Evolutionary conservation across 2,113 vertebrate genomes (phyloP), one percentile per base, ranked within the genome.

Genomic region (Oryzias woworae): DNA sequence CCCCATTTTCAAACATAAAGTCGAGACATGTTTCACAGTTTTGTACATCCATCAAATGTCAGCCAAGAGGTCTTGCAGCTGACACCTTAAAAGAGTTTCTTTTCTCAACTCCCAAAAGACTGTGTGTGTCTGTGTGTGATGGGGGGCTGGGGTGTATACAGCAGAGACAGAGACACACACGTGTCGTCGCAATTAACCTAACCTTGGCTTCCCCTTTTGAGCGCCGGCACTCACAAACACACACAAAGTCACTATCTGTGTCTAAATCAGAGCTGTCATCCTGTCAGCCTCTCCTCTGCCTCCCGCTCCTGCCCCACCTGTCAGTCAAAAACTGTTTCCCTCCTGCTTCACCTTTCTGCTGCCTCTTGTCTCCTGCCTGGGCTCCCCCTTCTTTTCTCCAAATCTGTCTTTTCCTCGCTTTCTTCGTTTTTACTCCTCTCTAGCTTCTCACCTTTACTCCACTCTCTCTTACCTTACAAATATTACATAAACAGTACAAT

Each of bases 261-360:
- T 85, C 86, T 86, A 86, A 90, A 88, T 90, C 88, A 79, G 81
- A 81, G 78, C 85, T 90, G 88, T 86, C 88, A 84, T 80, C 75
- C 83, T 86, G 85, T 90, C 88, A 90, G 42, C 53, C 15, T 77
- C 78, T 71, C 77, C 77, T 73, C 80, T 68, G 50, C 57, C 70
- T 75, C 72, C 73, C 65, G 54, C 79, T 71, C 70, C 69, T 69
- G 64, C 73, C 54, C 72, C 59, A 42, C 80, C 83, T 85, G 86
- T 88, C 88, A 88, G 66, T 90, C 81, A 88, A 71, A 86, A 73
- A 67, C 71, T 73, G 69, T 80, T 85, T 87, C 81, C 73, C 62
- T 87, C 75, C 71, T 66, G 58, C 64, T 79, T 77, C 69, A 63
- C 71, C 71, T 68, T 75, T 75, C 56, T 70, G 48, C 75, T 64